Conservation (phyloP, 1,140 invertebrate genomes). For the Caenorhabditis latens region DNA sequence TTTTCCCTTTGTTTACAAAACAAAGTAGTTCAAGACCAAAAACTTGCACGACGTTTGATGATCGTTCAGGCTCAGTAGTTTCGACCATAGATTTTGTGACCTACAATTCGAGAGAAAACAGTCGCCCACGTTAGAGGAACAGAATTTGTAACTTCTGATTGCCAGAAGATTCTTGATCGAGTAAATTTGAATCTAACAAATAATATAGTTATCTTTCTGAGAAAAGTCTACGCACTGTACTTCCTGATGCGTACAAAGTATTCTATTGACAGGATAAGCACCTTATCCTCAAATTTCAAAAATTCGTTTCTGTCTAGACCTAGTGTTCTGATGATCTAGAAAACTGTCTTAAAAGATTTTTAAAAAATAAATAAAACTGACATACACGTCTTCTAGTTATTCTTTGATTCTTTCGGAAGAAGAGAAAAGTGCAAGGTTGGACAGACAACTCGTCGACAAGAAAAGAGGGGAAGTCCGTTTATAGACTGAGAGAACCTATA, state of each 20-base stretch:
- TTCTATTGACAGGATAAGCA: too few species aligned
- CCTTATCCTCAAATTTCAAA: too few species aligned
- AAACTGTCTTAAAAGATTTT: too few species aligned
- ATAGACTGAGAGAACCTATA: neutral
- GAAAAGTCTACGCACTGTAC: too few species aligned
- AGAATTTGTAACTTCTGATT: neutral
- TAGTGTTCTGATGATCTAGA: too few species aligned
- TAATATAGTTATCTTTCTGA: too few species aligned
- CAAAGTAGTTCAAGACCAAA: neutral
- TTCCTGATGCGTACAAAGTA: too few species aligned
- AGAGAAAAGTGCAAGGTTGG: neutral
- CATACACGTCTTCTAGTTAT: neutral
- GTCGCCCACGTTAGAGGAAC: neutral
- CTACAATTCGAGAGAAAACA: neutral
- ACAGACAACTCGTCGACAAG: neutral
- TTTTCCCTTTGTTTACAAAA: neutral
- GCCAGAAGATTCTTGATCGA: neutral
- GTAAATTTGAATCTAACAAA: too few species aligned
- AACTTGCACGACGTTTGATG: neutral
- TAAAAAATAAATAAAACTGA: too few species aligned
- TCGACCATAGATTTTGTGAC: neutral
- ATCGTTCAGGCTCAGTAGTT: conserved; percentile 12
- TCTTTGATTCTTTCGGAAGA: neutral
- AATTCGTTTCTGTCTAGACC: too few species aligned
- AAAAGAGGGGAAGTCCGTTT: neutral